Evolutionary conservation across 2,888 invertebrate genomes (phyloP).

Genomic region (Calameuta idolon): DNA sequence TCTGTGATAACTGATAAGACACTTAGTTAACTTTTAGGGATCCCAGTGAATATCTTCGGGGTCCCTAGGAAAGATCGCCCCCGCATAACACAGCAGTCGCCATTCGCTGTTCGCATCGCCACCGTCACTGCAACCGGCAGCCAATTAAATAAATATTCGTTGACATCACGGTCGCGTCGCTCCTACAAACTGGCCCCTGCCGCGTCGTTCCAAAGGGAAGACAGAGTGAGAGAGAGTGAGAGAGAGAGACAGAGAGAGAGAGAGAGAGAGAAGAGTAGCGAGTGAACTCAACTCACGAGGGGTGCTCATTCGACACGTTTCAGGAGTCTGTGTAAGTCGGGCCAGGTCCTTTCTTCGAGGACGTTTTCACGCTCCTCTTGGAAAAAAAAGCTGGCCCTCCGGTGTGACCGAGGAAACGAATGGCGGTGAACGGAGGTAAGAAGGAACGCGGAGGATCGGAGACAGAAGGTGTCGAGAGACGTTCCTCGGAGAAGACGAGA

Average conservation of each 20-base stretch:
- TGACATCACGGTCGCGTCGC: slow-evolving; percentile 63
- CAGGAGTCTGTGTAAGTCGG: background rate
- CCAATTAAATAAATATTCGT: slow-evolving; percentile 67
- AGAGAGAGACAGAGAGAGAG: slow-evolving; percentile 1
- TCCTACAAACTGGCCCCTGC: slow-evolving; percentile 61
- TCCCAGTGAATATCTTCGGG: background rate
- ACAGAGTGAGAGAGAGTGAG: slow-evolving; percentile 16
- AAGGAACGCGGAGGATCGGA: slow-evolving; percentile 28
- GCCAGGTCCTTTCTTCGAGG: slow-evolving; percentile 33
- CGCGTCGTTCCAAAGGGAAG: slow-evolving; percentile 31
- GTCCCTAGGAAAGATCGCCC: slow-evolving; percentile 49
- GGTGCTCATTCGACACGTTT: slow-evolving; percentile 36
- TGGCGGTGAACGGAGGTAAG: slow-evolving; percentile 4
- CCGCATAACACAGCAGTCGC: slow-evolving; percentile 60
- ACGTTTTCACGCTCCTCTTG: slow-evolving; percentile 12
- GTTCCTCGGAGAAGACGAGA: slow-evolving; percentile 29
- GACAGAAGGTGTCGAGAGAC: slow-evolving; percentile 41
- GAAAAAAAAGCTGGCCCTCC: slow-evolving; percentile 2
- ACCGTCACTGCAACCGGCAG: slow-evolving; percentile 38
- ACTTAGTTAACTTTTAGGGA: background rate
- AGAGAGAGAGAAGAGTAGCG: slow-evolving; percentile 2
- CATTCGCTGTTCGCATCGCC: slow-evolving; percentile 55
- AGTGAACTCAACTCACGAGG: slow-evolving; percentile 28
- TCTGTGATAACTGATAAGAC: background rate
- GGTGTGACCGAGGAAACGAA: background rate